Conservation (phyloP, 2,113 vertebrate species). For the Carlito syrichta region DNA sequence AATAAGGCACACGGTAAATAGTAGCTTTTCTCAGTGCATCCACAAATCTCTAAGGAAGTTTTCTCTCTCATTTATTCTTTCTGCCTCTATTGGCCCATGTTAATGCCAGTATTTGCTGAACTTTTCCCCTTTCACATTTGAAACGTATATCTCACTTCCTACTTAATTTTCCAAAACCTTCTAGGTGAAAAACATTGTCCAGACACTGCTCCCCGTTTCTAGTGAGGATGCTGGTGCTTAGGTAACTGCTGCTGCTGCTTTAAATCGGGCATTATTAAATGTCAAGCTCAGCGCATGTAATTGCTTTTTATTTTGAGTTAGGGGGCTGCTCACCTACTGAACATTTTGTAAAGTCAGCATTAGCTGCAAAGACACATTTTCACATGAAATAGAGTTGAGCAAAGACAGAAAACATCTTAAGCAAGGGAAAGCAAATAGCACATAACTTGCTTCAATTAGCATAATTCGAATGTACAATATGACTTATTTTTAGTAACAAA, state of each 20-base stretch:
- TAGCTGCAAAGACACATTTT: not conserved
- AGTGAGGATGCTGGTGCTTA: fast-evolving
- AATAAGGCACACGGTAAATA: not conserved
- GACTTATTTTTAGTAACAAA: not conserved
- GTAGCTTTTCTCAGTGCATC: not conserved
- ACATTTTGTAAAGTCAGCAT: not conserved
- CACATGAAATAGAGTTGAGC: not conserved
- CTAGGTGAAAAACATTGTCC: not conserved
- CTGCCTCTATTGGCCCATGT: not conserved
- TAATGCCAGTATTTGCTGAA: not conserved
- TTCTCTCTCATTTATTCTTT: not conserved
- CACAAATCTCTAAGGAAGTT: not conserved
- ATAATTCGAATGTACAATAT: no score
- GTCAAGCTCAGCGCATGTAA: not conserved
- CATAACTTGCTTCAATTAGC: no score
- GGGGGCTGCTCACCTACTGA: not conserved
- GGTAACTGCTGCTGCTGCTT: fast-evolving
- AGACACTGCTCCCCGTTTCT: not conserved
- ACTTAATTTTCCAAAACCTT: not conserved
- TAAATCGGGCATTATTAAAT: not conserved
- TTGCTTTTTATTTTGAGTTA: not conserved
- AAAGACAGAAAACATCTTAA: not conserved
- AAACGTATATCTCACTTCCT: not conserved
- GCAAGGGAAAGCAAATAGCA: not conserved
- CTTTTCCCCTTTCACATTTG: not conserved